Conservation (phyloP, 2,113 vertebrate species). For the Pholis gunnellus region DNA sequence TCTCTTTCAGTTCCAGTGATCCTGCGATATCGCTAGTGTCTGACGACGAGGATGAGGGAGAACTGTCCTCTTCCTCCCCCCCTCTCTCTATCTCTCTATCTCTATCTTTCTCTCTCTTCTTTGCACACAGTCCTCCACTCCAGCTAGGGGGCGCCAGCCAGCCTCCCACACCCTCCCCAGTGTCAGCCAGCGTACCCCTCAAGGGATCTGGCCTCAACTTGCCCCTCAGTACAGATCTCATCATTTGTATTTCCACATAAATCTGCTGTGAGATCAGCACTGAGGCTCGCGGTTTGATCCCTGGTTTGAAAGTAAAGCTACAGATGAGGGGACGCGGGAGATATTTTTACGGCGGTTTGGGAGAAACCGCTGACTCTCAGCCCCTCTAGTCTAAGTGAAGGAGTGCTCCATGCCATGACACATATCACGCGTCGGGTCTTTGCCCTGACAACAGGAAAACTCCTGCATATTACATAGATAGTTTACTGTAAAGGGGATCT, state of each 20-base stretch:
- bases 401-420: slow-evolving; percentile 48
- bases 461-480: slow-evolving; percentile 27
- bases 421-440: slow-evolving; percentile 42
- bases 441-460: slow-evolving; percentile 12
- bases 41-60: slow-evolving; percentile 44
- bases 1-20: slow-evolving; percentile 83
- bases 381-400: slow-evolving; percentile 41
- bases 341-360: slow-evolving; percentile 29
- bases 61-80: slow-evolving; percentile 32
- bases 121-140: slow-evolving; percentile 65
- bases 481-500: slow-evolving; percentile 27
- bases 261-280: slow-evolving; percentile 49
- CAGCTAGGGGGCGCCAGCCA: slow-evolving; percentile 65
- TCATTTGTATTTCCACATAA: slow-evolving; percentile 9
- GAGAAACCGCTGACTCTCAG: slow-evolving; percentile 26
- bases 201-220: slow-evolving; percentile 32
- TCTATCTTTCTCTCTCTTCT: slow-evolving; percentile 41
- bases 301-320: background rate
- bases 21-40: slow-evolving; percentile 81
- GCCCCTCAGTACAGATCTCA: slow-evolving; percentile 51
- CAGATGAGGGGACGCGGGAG: slow-evolving; percentile 7
- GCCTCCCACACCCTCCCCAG: slow-evolving; percentile 50
- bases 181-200: slow-evolving; percentile 27
- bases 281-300: slow-evolving; percentile 32
- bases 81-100: slow-evolving; percentile 32